Evolutionary conservation across 2,888 invertebrate species (phyloP).

Genomic region (Micoletzkya japonica): DNA sequence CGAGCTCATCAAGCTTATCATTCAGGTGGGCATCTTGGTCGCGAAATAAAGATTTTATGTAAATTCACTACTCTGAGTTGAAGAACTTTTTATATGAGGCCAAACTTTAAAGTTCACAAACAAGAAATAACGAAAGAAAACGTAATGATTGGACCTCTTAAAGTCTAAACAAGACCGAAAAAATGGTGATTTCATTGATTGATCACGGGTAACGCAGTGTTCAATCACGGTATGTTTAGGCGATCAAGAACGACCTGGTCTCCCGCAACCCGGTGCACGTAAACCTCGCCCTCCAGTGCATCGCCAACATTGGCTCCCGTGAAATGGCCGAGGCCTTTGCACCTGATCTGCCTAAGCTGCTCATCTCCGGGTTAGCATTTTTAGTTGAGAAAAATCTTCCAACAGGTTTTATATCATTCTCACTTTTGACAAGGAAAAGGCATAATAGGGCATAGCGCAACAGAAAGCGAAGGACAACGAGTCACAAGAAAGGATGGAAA

Average conservation of each 20-base stretch:
- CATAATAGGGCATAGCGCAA: no score
- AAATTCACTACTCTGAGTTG: no score
- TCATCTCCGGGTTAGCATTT: conserved; percentile 77
- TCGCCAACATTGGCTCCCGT: conserved; percentile 97
- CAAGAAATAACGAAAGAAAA: not conserved
- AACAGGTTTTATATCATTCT: conserved; percentile 4
- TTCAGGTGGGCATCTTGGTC: conserved; percentile 74
- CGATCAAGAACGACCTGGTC: conserved; percentile 95
- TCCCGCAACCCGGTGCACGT: conserved; percentile 90
- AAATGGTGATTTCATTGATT: not conserved
- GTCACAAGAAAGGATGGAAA: no score
- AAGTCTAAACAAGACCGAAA: not conserved
- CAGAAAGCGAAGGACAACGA: no score
- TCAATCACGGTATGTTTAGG: conserved; percentile 63
- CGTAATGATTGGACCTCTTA: not conserved
- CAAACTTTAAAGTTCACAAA: no score
- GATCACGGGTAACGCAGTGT: not conserved
- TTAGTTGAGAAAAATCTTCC: not conserved
- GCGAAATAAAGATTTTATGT: no score
- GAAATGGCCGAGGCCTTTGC: conserved; percentile 99
- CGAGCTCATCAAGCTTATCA: conserved; percentile 96
- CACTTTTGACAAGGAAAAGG: not conserved
- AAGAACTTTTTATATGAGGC: no score
- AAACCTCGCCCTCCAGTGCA: conserved; percentile 93
- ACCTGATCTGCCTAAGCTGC: conserved; percentile 93